Percentiles rank a stretch among this genome's conserved stretches.
Conservation (phyloP, 2,888 invertebrate species). For the Leptura quadrifasciata region DNA sequence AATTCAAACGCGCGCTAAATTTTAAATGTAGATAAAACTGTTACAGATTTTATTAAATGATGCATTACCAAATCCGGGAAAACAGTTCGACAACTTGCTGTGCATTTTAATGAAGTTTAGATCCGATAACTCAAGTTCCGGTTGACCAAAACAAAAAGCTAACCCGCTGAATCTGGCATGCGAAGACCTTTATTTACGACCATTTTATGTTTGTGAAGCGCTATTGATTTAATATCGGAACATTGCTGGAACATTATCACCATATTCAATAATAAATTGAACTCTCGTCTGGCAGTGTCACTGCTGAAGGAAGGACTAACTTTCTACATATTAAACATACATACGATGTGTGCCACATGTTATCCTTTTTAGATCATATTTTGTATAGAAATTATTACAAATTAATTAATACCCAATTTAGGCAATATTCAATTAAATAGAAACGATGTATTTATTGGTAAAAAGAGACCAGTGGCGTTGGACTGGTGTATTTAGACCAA, state of each 20-base stretch:
- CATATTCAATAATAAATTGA: conserved; percentile 25
- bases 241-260: conserved; percentile 36
- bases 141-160: conserved; percentile 28
- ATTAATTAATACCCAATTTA: no score
- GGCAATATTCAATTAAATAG: no score
- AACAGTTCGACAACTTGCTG: not conserved
- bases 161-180: conserved; percentile 32
- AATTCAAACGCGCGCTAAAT: no score
- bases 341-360: not conserved
- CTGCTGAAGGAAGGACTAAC: not conserved
- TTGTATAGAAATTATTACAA: no score
- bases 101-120: conserved; percentile 14
- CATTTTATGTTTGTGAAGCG: conserved; percentile 23
- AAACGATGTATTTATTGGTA: no score
- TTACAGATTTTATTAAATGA: not conserved
- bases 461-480: no score
- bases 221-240: conserved; percentile 36
- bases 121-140: conserved; percentile 3
- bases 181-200: conserved; percentile 40
- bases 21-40: not conserved
- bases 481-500: no score
- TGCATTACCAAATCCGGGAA: not conserved
- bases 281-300: conserved; percentile 2
- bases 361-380: no score
- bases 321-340: not conserved